Conservation (phyloP, 2,113 vertebrate genomes). For the Paralichthys olivaceus region DNA sequence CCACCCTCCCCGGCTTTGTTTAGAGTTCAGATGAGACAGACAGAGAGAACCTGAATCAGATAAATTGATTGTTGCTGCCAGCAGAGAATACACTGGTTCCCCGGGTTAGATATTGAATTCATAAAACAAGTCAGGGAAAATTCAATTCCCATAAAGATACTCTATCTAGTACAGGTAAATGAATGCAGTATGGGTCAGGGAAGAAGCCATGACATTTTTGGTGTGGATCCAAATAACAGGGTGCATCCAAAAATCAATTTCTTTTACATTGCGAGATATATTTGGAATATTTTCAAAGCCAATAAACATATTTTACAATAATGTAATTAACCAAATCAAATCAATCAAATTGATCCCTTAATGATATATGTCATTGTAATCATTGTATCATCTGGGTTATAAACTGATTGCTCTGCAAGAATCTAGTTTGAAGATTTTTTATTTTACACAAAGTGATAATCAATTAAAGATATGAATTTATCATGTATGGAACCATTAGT, state of each 20-base stretch:
- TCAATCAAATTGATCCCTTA: too few species aligned
- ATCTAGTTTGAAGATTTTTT: neutral
- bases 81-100: neutral
- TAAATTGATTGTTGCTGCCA: constrained; percentile 10
- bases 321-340: too few species aligned
- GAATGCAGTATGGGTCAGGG: too few species aligned
- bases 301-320: neutral
- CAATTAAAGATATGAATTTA: too few species aligned
- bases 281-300: neutral
- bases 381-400: neutral
- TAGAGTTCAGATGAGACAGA: constrained; percentile 15
- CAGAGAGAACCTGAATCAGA: constrained; percentile 21
- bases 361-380: neutral
- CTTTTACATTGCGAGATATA: too few species aligned
- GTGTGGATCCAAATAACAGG: too few species aligned
- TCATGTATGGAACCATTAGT: neutral
- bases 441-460: too few species aligned
- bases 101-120: constrained; percentile 6
- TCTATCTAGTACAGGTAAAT: neutral
- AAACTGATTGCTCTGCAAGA: neutral
- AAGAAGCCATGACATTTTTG: too few species aligned
- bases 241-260: too few species aligned
- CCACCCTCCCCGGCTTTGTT: constrained; percentile 34
- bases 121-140: neutral
- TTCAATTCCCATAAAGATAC: neutral